A percentile compares a stretch with the other conserved stretches of the same genome.
Evolutionary conservation across 2,888 invertebrate genomes (phyloP).

Genomic region (Drosophila austrosaltans): DNA sequence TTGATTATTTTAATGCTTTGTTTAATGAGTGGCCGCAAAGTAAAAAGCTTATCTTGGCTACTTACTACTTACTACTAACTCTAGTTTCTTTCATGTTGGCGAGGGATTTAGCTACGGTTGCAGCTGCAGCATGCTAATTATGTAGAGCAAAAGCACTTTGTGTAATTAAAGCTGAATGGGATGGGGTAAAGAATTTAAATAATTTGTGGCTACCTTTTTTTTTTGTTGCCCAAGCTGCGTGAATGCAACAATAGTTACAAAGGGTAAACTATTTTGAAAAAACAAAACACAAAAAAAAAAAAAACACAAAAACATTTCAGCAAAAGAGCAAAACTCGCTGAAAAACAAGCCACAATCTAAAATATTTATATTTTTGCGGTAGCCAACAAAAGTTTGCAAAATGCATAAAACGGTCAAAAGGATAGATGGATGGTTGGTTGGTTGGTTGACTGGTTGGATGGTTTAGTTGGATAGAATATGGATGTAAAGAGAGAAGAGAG

Average conservation of each 20-base stretch:
- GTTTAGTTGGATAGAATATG: slow-evolving; percentile 32
- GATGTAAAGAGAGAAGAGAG: slow-evolving; percentile 15
- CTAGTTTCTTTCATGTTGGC: slow-evolving; percentile 25
- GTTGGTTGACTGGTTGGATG: slow-evolving; percentile 35
- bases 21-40: slow-evolving; percentile 38
- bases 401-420: slow-evolving; percentile 24
- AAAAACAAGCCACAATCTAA: slow-evolving; percentile 66
- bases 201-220: slow-evolving; percentile 50
- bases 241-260: slow-evolving; percentile 39
- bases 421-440: slow-evolving; percentile 40
- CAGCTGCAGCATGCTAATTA: slow-evolving; percentile 59
- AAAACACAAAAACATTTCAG: slow-evolving; percentile 39
- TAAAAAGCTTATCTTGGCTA: slow-evolving; percentile 1
- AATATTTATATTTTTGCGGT: slow-evolving; percentile 75
- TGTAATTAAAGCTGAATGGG: slow-evolving; percentile 62
- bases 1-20: slow-evolving; percentile 50
- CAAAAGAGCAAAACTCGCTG: slow-evolving; percentile 33
- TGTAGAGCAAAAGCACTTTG: slow-evolving; percentile 61
- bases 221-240: background rate
- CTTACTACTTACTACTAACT: slow-evolving; percentile 2
- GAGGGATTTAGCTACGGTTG: slow-evolving; percentile 45
- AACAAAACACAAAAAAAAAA: slow-evolving; percentile 36
- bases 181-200: slow-evolving; percentile 50
- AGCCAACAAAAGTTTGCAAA: slow-evolving; percentile 26
- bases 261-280: slow-evolving; percentile 46